Evolutionary conservation across 2,888 invertebrate genomes (phyloP).

Genomic region (Campaea margaritaria): DNA sequence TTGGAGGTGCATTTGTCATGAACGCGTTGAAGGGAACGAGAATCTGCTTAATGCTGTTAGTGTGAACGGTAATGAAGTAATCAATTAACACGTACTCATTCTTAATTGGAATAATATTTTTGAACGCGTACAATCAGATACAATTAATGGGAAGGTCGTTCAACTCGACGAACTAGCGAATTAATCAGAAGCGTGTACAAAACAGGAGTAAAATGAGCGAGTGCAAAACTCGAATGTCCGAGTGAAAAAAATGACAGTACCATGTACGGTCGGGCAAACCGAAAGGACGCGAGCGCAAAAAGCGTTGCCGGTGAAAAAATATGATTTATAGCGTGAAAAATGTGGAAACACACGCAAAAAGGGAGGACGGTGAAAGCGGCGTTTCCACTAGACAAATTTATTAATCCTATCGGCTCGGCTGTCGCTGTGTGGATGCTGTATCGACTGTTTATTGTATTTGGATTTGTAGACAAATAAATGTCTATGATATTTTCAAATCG

Average conservation of each 20-base stretch:
- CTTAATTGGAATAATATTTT: slow-evolving; percentile 21
- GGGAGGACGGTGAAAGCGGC: slow-evolving; percentile 79
- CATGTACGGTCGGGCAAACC: slow-evolving; percentile 79
- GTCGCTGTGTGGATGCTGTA: slow-evolving; percentile 64
- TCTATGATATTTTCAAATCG: background rate
- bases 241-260: slow-evolving; percentile 82
- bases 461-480: slow-evolving; percentile 14
- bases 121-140: slow-evolving; percentile 21
- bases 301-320: slow-evolving; percentile 84
- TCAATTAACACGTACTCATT: slow-evolving; percentile 21
- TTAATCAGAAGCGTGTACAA: slow-evolving; percentile 77
- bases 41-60: slow-evolving; percentile 26
- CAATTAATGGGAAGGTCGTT: slow-evolving; percentile 52
- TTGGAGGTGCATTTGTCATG: slow-evolving; percentile 60
- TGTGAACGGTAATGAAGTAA: slow-evolving; percentile 25
- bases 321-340: slow-evolving; percentile 85
- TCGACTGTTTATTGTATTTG: slow-evolving; percentile 45
- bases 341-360: slow-evolving; percentile 84
- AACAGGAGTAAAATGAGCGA: slow-evolving; percentile 76
- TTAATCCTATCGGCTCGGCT: slow-evolving; percentile 76
- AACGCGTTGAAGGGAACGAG: slow-evolving; percentile 27
- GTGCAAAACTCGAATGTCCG: slow-evolving; percentile 78
- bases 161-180: slow-evolving; percentile 60
- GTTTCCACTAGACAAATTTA: slow-evolving; percentile 82
- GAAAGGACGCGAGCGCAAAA: slow-evolving; percentile 81